Base-by-base conservation (phyloP, 2,797 vertebrate genomes). In the Danio choprae region DNA sequence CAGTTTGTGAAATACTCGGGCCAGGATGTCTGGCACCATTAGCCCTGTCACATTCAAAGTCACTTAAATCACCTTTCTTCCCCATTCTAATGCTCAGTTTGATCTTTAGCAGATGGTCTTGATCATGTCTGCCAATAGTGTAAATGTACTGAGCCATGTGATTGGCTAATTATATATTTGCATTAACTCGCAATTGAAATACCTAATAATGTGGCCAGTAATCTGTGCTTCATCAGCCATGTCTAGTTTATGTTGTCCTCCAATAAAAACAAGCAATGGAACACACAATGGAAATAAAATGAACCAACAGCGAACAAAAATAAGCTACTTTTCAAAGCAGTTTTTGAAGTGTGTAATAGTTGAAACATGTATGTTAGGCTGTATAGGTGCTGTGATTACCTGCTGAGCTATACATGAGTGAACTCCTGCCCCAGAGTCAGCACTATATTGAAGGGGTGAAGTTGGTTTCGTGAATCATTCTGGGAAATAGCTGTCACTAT, bases 371-470 rank as follows among this genome's bases (percentile, higher is more conserved):
- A 9, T 64, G 41, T 20, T 64, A 65, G 59, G 13, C 59, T 64
- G 11, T 29, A 29, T 46, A 65, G 18, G 7, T 16, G 2, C 13
- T 68, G 13, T 68, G 43, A 50, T 41, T 20, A 40, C 36, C 18
- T 12, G 36, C 36, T 70, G 50, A 53, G 50, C 50, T 40, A 20
- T 38, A 20, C 22, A 36, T 53, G 36, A 75, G 36, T 53, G 36
- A 75, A 50, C 56, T 18, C 6, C 36, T 38, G 22, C 56, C 56
- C 9, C 6, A 48, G 43, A 59, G 6, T 16, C 41, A 38, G 36
- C 15, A 1, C 9, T 60, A 9, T n/a, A 36, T 58, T 46, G 46
- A 73, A 74, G n/a, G 16, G 44, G 4, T 72, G 70, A 72, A 65
- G 70, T 53, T 16, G 4, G 16, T 53, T 51, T 50, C 50, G 5